These are phyloP conservation scores for Seira sanloemensis DNA, from an alignment of 2,888 invertebrate genomes.

Conservation along the genomic window DNA sequence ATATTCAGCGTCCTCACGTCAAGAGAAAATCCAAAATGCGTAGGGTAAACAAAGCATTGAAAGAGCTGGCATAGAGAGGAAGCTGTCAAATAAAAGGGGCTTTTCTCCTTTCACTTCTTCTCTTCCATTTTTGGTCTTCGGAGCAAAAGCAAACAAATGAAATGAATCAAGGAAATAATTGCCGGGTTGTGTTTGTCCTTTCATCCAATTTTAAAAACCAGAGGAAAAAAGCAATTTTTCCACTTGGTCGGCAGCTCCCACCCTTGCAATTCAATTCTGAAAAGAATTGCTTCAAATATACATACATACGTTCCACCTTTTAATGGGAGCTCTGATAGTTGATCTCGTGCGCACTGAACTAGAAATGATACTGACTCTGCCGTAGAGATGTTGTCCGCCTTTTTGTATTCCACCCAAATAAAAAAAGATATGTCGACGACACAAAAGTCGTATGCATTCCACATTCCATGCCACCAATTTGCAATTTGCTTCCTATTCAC, in stretches of 20 bases:
- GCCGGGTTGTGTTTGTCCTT: conserved; percentile 43
- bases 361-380: conserved; percentile 31
- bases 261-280: conserved; percentile 5
- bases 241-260: conserved; percentile 21
- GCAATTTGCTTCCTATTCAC: conserved; percentile 9
- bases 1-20: no score
- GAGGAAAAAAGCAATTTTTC: conserved; percentile 24
- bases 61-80: neutral
- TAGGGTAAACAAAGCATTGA: neutral
- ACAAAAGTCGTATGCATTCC: neutral
- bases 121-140: neutral
- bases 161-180: conserved; percentile 55
- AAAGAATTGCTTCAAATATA: neutral
- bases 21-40: neutral
- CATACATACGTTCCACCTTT: neutral
- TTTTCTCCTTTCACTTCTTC: neutral
- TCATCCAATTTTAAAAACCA: neutral
- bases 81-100: conserved; percentile 1
- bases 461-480: conserved; percentile 10
- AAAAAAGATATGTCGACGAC: neutral
- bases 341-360: conserved; percentile 25
- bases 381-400: neutral
- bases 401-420: neutral
- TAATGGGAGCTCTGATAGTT: conserved; percentile 10
- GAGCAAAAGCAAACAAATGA: conserved; percentile 39